Conservation (phyloP, 1,140 invertebrate genomes). For the Helicorthomorpha holstii region DNA sequence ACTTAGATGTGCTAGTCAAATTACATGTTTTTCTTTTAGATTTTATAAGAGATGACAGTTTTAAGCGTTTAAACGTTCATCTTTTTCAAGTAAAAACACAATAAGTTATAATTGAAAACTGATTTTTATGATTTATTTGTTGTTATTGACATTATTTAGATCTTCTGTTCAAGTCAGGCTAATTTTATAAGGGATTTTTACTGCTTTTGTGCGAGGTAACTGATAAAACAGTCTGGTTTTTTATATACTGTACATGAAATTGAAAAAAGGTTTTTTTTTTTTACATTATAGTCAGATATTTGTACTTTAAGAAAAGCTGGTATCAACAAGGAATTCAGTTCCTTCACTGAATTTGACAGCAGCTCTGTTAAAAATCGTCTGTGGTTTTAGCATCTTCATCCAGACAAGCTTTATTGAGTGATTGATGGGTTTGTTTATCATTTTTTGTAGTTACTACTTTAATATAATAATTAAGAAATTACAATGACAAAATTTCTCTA, state of each 20-base stretch:
- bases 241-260: background rate
- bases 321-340: conserved; percentile 84
- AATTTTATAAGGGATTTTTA: conserved; percentile 97
- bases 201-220: conserved; percentile 66
- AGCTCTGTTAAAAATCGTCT: conserved; percentile 84
- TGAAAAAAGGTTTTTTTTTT: too few relatives aligned
- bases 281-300: conserved; percentile 48
- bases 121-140: background rate
- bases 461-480: background rate
- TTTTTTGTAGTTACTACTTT: conserved; percentile 55
- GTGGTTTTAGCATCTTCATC: conserved; percentile 92
- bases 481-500: too few relatives aligned
- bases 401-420: conserved; percentile 84
- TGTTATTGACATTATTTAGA: conserved; percentile 57
- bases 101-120: too few relatives aligned
- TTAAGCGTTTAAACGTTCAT: conserved; percentile 91
- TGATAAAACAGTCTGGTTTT: background rate
- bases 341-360: conserved; percentile 93
- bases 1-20: conserved; percentile 3
- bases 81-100: conserved; percentile 50
- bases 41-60: conserved; percentile 87
- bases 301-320: conserved; percentile 90
- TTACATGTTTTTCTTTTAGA: conserved; percentile 22
- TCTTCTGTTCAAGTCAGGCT: conserved; percentile 89
- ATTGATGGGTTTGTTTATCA: conserved; percentile 95